Evolutionary conservation across 2,888 invertebrate species (phyloP).

Genomic region (Eupsilia transversa): DNA sequence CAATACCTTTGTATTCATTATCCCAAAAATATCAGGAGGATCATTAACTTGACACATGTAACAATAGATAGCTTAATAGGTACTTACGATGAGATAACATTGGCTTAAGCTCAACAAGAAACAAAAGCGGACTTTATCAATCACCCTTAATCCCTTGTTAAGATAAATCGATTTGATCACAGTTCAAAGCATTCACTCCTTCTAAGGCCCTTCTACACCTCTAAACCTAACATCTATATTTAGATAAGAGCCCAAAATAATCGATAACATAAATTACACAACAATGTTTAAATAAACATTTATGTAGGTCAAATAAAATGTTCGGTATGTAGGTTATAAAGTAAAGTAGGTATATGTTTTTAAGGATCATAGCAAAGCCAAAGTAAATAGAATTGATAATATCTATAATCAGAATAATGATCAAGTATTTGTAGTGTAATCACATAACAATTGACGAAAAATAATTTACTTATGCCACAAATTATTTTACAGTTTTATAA

Average conservation of each 20-base stretch:
- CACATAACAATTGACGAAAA: background rate
- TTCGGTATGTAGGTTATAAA: background rate
- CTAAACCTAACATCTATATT: constrained; percentile 10
- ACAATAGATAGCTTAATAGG: constrained; percentile 21
- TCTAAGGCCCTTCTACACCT: too few relatives aligned
- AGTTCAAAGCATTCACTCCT: constrained; percentile 32
- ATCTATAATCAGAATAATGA: background rate
- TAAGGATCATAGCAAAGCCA: background rate
- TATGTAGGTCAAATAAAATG: background rate
- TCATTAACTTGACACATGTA: constrained; percentile 10
- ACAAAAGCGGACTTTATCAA: constrained; percentile 54
- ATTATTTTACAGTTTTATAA: background rate
- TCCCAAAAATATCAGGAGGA: background rate
- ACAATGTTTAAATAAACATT: background rate
- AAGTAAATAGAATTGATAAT: background rate
- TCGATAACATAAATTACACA: background rate
- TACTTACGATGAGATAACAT: constrained; percentile 30
- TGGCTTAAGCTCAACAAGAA: constrained; percentile 35
- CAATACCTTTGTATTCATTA: background rate
- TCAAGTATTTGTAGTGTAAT: background rate
- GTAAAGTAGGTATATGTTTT: background rate
- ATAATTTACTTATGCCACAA: background rate
- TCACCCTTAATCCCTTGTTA: constrained; percentile 49
- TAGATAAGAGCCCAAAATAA: background rate
- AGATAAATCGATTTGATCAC: constrained; percentile 52